phyloP scores from a whole-genome alignment of 2,113 vertebrate genomes.

The Vombatus ursinus region DNA sequence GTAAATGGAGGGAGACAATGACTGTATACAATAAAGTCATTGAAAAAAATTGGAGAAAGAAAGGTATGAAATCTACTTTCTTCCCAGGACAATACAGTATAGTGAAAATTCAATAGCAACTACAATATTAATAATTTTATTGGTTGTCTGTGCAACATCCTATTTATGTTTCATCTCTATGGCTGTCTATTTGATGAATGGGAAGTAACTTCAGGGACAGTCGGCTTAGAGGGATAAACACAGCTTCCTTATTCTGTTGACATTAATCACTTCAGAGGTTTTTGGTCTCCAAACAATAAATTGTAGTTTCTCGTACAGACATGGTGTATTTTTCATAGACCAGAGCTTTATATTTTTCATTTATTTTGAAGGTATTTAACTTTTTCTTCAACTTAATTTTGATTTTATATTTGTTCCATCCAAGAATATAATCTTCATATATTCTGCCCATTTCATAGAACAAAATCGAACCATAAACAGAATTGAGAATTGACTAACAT shows the following conservation, averaged over 20 bases:
- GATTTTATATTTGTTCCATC: neutral
- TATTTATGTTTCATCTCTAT: slow-evolving; percentile 29
- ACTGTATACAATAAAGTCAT: neutral
- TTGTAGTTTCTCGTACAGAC: neutral
- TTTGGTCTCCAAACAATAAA: slow-evolving; percentile 32
- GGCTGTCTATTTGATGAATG: slow-evolving; percentile 34
- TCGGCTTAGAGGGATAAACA: neutral
- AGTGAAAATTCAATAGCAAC: neutral
- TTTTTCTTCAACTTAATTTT: neutral
- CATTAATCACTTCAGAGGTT: slow-evolving; percentile 14
- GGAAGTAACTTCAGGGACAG: slow-evolving; percentile 29
- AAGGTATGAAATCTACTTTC: neutral
- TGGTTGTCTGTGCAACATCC: neutral
- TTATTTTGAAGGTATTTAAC: neutral
- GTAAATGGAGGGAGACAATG: neutral
- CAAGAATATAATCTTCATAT: neutral
- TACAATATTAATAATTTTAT: neutral
- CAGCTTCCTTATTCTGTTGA: neutral
- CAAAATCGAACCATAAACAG: neutral
- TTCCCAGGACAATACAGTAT: neutral
- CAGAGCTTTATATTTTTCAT: neutral
- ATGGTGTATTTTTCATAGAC: neutral
- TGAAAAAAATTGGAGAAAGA: neutral
- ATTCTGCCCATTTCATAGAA: slow-evolving; percentile 1
- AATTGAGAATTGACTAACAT: neutral